Evolutionary conservation across 30 jellyfish, hydroid and myxozoan genomes (phyloP).

Genomic region (Aurelia aurita complex sp. Pacific): DNA sequence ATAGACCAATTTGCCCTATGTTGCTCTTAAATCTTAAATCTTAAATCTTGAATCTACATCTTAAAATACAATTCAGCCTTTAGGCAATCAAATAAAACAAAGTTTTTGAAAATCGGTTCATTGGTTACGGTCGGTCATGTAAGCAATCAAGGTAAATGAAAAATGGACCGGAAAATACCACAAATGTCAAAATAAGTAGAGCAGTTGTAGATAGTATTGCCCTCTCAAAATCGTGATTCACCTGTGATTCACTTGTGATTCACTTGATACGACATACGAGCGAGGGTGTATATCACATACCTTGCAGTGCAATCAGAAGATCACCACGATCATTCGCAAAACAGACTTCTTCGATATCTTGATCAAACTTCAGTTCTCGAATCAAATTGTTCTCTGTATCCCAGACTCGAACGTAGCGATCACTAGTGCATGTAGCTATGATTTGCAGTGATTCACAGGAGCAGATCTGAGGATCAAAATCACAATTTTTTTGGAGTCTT

Average conservation of each 20-base stretch:
- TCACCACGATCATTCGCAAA: conserved; percentile 91
- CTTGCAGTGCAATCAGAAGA: conserved; percentile 72
- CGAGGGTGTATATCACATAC: not conserved
- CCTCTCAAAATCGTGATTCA: not conserved
- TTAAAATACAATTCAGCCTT: too few species aligned
- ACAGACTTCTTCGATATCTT: conserved; percentile 59
- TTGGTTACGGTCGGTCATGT: too few species aligned
- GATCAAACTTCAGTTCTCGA: conserved; percentile 72
- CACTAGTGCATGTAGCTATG: conserved; percentile 79
- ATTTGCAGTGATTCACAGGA: conserved; percentile 64
- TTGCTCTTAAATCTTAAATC: too few species aligned
- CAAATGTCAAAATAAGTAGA: not conserved
- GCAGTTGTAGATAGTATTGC: not conserved
- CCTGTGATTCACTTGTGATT: not conserved
- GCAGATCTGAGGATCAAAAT: conserved; percentile 42
- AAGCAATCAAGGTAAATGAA: not conserved
- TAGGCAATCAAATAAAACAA: too few species aligned
- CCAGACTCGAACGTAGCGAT: conserved; percentile 80
- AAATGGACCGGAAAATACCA: not conserved
- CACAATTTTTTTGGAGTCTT: too few species aligned
- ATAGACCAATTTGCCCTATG: too few species aligned
- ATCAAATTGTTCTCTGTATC: conserved; percentile 42
- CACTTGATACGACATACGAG: too few species aligned
- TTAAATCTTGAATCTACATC: too few species aligned
- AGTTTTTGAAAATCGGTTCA: too few species aligned